Conservation (phyloP, 2,888 invertebrate genomes). For the Lissonota sp. region DNA sequence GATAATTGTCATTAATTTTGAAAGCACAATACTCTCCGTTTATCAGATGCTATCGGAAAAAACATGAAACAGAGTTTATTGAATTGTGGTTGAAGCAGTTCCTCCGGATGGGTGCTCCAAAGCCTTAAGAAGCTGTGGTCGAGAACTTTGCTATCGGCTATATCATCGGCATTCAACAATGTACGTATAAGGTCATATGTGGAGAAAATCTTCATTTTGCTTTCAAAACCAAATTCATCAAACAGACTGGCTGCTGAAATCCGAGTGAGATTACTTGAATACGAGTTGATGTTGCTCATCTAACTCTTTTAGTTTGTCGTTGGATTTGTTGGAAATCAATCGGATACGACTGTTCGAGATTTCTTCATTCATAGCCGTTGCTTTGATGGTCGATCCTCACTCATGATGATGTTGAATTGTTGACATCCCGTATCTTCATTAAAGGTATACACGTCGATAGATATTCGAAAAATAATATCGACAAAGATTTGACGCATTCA, state of each 20-base stretch:
- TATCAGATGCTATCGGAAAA: conserved; percentile 48
- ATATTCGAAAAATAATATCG: no score
- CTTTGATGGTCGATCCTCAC: conserved; percentile 40
- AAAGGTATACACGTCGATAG: no score
- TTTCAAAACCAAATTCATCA: background rate
- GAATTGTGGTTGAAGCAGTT: conserved; percentile 39
- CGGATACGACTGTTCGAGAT: conserved; percentile 25
- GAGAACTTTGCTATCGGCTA: conserved; percentile 40
- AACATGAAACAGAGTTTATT: conserved; percentile 41
- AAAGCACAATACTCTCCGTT: conserved; percentile 15
- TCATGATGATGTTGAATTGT: conserved; percentile 29
- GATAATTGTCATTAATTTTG: conserved; percentile 25
- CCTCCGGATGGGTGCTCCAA: conserved; percentile 25
- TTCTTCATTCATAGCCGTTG: conserved; percentile 52
- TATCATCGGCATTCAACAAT: conserved; percentile 48
- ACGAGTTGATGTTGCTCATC: conserved; percentile 49
- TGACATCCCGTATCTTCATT: no score
- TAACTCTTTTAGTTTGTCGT: conserved; percentile 43
- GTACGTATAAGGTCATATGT: conserved; percentile 34
- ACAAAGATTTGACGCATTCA: no score
- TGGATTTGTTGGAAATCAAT: conserved; percentile 38
- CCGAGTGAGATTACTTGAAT: conserved; percentile 28
- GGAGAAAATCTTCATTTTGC: conserved; percentile 5
- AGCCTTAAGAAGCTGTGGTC: conserved; percentile 47
- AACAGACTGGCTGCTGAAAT: background rate